A percentile compares a stretch with the other conserved stretches of the same genome.
phyloP scores from a whole-genome alignment of 2,888 invertebrate species.

The Laspeyria flexula region DNA sequence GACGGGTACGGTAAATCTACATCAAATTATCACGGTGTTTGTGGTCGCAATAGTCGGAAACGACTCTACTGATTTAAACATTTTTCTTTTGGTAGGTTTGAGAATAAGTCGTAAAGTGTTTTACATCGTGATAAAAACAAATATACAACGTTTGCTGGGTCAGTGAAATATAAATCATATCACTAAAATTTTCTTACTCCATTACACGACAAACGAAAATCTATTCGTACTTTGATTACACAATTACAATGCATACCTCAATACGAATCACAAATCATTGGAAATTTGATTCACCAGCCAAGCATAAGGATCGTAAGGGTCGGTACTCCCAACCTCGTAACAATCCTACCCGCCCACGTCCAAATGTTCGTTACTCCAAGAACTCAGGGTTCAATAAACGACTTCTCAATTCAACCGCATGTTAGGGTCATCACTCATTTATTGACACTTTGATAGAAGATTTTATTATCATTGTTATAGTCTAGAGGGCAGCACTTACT shows the following conservation, averaged over 20 bases:
- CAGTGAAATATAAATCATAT: too few species aligned
- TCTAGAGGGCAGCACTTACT: neutral
- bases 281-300: constrained; percentile 3
- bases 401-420: constrained; percentile 35
- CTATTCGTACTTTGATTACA: neutral
- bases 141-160: too few species aligned
- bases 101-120: too few species aligned
- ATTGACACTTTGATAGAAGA: neutral
- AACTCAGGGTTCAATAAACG: constrained; percentile 37
- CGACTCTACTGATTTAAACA: too few species aligned
- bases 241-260: neutral
- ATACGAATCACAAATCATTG: constrained; percentile 10
- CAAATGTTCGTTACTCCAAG: constrained; percentile 14
- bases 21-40: too few species aligned
- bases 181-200: too few species aligned
- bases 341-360: constrained; percentile 32
- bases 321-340: constrained; percentile 3
- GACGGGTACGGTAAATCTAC: too few species aligned
- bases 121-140: too few species aligned
- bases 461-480: neutral
- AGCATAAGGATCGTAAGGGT: constrained; percentile 5
- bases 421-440: constrained; percentile 2
- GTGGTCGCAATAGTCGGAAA: too few species aligned
- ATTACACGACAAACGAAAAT: neutral
- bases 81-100: too few species aligned